A percentile compares a stretch with the other conserved stretches of the same genome.
Conservation (phyloP, 2,113 vertebrate species). For the Lontra canadensis region DNA sequence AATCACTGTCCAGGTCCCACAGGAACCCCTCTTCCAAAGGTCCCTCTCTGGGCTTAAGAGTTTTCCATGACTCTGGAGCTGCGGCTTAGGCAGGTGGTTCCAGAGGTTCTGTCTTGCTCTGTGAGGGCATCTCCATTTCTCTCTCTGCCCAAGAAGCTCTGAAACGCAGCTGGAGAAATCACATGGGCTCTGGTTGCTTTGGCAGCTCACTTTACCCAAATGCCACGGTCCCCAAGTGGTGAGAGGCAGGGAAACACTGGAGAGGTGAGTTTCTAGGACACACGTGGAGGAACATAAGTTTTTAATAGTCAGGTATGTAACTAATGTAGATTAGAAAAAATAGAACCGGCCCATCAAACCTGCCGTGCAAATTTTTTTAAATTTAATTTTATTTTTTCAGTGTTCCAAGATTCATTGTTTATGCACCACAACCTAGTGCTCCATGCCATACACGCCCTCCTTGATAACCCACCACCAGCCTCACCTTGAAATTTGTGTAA, state of each 20-base stretch:
- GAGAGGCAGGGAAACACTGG: not conserved
- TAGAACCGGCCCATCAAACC: not conserved
- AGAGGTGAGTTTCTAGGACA: not conserved
- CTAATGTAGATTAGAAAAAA: not conserved
- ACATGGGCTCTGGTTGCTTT: not conserved
- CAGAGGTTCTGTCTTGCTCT: not conserved
- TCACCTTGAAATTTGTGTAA: not conserved
- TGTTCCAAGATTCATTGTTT: no score
- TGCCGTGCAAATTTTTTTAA: not conserved
- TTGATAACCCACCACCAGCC: no score
- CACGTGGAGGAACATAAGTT: not conserved
- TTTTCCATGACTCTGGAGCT: rapidly evolving
- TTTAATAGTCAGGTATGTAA: not conserved
- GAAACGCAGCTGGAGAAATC: not conserved
- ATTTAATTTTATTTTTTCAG: no score
- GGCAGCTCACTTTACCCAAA: not conserved
- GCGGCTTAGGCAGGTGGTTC: not conserved
- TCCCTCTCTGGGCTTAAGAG: not conserved
- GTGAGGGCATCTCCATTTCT: not conserved
- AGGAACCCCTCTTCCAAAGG: not conserved
- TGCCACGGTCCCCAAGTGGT: not conserved
- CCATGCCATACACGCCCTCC: no score
- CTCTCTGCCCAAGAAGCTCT: not conserved
- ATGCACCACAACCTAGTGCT: no score
- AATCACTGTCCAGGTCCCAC: not conserved